Percentiles rank a stretch among this genome's conserved stretches.
Evolutionary conservation across 2,113 vertebrate genomes (phyloP).

Genomic region (Gopherus evgoodei): DNA sequence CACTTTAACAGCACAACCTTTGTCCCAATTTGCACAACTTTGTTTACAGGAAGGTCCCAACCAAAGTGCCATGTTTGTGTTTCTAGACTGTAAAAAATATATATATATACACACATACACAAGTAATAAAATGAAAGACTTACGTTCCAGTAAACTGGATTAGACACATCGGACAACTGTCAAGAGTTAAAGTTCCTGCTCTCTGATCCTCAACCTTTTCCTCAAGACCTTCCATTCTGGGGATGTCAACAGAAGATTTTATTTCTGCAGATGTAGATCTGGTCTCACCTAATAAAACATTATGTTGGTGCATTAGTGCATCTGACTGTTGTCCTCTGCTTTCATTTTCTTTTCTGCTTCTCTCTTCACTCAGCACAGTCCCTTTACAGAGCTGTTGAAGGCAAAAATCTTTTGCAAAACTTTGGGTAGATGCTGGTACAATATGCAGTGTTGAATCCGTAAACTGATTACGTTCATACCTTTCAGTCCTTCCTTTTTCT

Average conservation of each 20-base stretch:
- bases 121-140: slow-evolving; percentile 24
- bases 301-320: fast-evolving
- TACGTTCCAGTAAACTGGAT: slow-evolving; percentile 80
- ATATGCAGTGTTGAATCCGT: background rate
- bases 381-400: background rate
- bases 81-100: background rate
- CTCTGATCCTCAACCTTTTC: background rate
- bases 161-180: slow-evolving; percentile 89
- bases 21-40: background rate
- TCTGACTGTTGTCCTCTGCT: background rate
- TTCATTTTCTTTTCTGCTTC: fast-evolving
- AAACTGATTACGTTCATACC: fast-evolving
- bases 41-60: background rate
- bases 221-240: background rate
- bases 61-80: background rate
- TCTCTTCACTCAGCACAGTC: fast-evolving
- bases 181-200: slow-evolving; percentile 45
- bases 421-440: fast-evolving
- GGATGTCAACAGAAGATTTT: fast-evolving
- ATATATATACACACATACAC: fast-evolving
- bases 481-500: background rate
- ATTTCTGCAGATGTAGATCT: fast-evolving
- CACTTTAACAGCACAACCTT: background rate
- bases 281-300: fast-evolving
- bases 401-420: background rate